These are phyloP conservation scores for Dolichotis patagonum DNA, from an alignment of 2,113 vertebrate genomes.

Conservation along the genomic window DNA sequence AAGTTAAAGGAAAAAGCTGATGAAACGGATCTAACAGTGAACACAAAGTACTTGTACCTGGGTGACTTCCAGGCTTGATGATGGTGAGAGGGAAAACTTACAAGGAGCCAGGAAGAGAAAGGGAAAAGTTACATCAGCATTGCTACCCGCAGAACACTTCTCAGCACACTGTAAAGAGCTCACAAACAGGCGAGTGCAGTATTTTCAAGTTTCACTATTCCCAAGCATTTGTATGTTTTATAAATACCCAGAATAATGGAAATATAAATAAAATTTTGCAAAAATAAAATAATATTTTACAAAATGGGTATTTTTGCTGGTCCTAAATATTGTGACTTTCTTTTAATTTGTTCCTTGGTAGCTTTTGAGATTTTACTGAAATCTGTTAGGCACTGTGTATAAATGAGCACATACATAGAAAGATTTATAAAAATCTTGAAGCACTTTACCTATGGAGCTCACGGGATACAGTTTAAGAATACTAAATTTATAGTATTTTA, in stretches of 20 bases:
- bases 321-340: background rate
- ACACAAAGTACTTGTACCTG: fast-evolving
- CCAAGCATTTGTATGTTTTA: background rate
- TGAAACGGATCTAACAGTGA: background rate
- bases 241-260: background rate
- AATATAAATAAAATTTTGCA: background rate
- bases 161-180: background rate
- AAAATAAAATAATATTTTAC: background rate
- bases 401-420: background rate
- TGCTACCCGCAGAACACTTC: background rate
- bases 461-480: background rate
- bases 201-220: background rate
- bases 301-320: background rate
- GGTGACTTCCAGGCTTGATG: too few species aligned
- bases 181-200: background rate
- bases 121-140: fast-evolving
- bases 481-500: background rate
- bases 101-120: fast-evolving
- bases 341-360: background rate
- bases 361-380: background rate
- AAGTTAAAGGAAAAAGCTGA: background rate
- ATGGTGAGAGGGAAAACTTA: background rate
- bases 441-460: background rate
- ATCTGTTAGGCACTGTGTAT: background rate
- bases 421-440: background rate